Conservation (phyloP, 2,113 vertebrate species). For the Mobula birostris region DNA sequence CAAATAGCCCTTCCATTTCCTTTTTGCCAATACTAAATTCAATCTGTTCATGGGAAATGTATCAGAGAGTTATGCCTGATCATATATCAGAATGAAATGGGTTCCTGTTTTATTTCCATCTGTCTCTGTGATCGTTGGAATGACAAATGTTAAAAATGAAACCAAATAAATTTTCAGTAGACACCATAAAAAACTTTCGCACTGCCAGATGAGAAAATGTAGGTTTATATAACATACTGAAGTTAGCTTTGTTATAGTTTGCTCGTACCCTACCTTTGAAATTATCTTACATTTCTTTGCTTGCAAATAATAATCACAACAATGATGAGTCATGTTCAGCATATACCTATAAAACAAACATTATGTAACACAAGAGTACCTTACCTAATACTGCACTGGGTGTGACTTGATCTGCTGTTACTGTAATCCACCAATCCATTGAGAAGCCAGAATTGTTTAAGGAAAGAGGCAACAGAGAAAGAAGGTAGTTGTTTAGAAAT, state of each 20-base stretch:
- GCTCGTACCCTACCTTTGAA: neutral
- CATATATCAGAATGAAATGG: neutral
- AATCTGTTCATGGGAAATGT: neutral
- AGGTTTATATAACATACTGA: neutral
- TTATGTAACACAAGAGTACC: neutral
- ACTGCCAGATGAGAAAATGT: neutral
- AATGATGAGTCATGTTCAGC: neutral
- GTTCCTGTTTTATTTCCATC: neutral
- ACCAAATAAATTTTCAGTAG: neutral
- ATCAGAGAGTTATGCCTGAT: neutral
- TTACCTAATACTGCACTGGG: constrained; percentile 9
- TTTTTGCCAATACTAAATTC: neutral
- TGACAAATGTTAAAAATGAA: neutral
- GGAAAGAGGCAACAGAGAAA: neutral
- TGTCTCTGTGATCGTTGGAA: neutral
- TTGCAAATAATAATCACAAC: neutral
- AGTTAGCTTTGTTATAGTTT: neutral
- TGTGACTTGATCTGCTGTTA: neutral
- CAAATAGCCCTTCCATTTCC: neutral
- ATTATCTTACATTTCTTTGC: neutral
- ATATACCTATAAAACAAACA: neutral
- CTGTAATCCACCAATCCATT: constrained; percentile 14
- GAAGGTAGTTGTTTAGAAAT: neutral
- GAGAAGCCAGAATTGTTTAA: neutral
- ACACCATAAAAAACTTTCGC: neutral